These are phyloP conservation scores for Gavialis gangeticus DNA, from an alignment of 2,113 vertebrate species.

Conservation along the genomic window DNA sequence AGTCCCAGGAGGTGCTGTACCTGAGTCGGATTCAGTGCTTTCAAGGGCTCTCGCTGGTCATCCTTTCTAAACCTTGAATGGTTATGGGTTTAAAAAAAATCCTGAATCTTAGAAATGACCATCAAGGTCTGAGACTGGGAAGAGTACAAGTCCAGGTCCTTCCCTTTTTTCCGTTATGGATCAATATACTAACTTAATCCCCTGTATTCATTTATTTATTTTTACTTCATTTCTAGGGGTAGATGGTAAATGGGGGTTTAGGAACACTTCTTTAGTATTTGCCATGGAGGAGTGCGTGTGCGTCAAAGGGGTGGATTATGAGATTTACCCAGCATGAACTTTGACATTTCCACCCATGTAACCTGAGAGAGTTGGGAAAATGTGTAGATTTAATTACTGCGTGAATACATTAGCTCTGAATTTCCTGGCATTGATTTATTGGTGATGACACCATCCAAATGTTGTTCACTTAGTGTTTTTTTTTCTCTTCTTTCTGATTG, in stretches of 20 bases:
- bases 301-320: constrained; percentile 50
- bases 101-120: neutral
- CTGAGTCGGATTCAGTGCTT: neutral
- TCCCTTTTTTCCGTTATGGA: neutral
- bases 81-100: neutral
- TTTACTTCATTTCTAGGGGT: neutral
- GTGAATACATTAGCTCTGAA: constrained; percentile 32
- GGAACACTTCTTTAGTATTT: constrained; percentile 22
- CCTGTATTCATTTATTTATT: neutral
- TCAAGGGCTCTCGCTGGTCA: neutral
- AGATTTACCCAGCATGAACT: constrained; percentile 56
- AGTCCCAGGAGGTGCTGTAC: neutral
- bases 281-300: constrained; percentile 8
- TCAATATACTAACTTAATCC: neutral
- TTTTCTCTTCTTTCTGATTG: neutral
- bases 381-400: constrained; percentile 32
- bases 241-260: neutral
- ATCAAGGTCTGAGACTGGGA: neutral
- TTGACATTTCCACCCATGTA: constrained; percentile 42
- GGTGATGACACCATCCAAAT: neutral
- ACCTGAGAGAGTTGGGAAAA: constrained; percentile 55
- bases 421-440: constrained; percentile 32
- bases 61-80: neutral
- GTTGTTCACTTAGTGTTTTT: constrained; percentile 9
- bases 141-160: neutral